Evolutionary conservation across 1,140 invertebrate species (phyloP).

Genomic region (Colletes latitarsis): DNA sequence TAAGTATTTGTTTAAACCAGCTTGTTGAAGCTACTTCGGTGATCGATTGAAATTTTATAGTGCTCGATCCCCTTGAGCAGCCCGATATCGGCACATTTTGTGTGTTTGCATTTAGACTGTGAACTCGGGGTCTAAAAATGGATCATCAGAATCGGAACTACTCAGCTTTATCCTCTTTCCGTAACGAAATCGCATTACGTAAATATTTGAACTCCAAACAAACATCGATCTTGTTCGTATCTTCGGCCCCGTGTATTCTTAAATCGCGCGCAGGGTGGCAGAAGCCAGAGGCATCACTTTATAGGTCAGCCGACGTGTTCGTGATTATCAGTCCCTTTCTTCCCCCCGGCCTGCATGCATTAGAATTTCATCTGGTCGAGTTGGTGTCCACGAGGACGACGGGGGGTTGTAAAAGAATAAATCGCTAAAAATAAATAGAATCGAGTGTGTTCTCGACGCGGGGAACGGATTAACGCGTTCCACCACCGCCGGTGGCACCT

Average conservation of each 20-base stretch:
- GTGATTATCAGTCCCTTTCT: conserved; percentile 37
- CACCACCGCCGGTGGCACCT: not conserved
- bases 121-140: not conserved
- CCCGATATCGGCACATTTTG: not conserved
- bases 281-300: conserved; percentile 35
- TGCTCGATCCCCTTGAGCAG: too few species aligned
- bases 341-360: conserved; percentile 11
- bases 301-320: conserved; percentile 40
- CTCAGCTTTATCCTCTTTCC: not conserved
- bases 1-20: too few species aligned
- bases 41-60: too few species aligned
- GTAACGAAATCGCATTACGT: not conserved
- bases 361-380: conserved; percentile 50
- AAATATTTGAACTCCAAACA: conserved; percentile 31
- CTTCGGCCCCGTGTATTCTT: conserved; percentile 19
- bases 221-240: conserved; percentile 11
- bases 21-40: too few species aligned
- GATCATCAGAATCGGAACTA: not conserved
- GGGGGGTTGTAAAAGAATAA: conserved; percentile 46
- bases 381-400: conserved; percentile 42
- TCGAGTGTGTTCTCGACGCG: not conserved
- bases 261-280: conserved; percentile 17
- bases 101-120: not conserved
- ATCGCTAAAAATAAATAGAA: conserved; percentile 46
- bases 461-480: not conserved